phyloP scores from a whole-genome alignment of 2,113 vertebrate species.

The Corydoras sp. region DNA sequence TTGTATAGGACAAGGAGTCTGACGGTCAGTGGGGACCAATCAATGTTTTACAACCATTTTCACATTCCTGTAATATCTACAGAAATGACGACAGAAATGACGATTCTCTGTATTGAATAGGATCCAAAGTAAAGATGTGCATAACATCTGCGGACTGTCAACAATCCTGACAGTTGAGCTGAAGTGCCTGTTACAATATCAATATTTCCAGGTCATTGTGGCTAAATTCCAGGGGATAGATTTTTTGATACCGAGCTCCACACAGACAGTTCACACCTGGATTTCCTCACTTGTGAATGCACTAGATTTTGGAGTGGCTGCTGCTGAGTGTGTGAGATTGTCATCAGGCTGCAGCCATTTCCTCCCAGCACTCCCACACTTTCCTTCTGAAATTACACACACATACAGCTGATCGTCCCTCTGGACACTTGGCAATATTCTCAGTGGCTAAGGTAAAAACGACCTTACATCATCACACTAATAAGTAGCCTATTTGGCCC shows the following conservation, averaged over 20 bases:
- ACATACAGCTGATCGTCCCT: constrained; percentile 24
- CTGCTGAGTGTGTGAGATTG: constrained; percentile 21
- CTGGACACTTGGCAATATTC: constrained; percentile 22
- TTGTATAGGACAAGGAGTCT: no score
- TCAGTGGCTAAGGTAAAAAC: not conserved
- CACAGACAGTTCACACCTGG: constrained; percentile 3
- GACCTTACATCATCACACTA: constrained; percentile 25
- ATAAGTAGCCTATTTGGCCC: not conserved
- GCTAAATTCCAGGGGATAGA: not conserved
- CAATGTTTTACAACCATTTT: no score
- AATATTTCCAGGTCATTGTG: not conserved
- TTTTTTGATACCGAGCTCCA: not conserved
- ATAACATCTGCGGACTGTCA: constrained; percentile 15
- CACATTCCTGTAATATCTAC: no score
- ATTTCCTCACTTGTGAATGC: not conserved
- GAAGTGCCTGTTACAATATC: not conserved
- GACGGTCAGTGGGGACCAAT: no score
- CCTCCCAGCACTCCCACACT: constrained; percentile 32
- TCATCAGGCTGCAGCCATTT: constrained; percentile 35
- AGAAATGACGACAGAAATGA: constrained; percentile 1
- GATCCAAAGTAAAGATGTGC: not conserved
- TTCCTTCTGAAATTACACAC: constrained; percentile 33
- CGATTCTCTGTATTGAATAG: not conserved
- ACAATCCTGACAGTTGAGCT: constrained; percentile 2
- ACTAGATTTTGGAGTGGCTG: constrained; percentile 17